These are phyloP conservation scores for Halyomorpha halys DNA, from an alignment of 1,140 invertebrate genomes.

Conservation along the genomic window DNA sequence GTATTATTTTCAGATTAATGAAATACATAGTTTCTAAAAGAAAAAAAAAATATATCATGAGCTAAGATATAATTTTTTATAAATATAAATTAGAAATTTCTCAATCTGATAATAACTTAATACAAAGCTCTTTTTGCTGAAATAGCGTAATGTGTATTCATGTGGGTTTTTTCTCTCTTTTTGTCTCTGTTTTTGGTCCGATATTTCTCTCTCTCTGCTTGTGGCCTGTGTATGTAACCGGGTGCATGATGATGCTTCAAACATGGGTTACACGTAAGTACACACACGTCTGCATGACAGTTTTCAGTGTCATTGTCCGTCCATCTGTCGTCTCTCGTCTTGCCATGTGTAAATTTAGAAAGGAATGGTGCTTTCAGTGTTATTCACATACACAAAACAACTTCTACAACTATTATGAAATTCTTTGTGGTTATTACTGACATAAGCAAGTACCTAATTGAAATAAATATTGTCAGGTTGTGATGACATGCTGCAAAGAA, in stretches of 20 bases:
- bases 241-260: constrained; percentile 58
- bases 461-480: constrained; percentile 1
- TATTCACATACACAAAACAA: constrained; percentile 8
- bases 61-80: too few species aligned
- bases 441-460: neutral
- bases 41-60: too few species aligned
- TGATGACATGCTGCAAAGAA: constrained; percentile 4
- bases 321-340: constrained; percentile 24
- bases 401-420: constrained; percentile 20
- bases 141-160: constrained; percentile 31
- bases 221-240: constrained; percentile 50
- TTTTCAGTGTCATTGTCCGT: constrained; percentile 25
- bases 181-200: constrained; percentile 55
- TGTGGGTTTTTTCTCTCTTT: constrained; percentile 32
- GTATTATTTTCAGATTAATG: neutral
- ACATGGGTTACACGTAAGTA: constrained; percentile 67
- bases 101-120: constrained; percentile 2
- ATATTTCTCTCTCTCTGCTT: constrained; percentile 60
- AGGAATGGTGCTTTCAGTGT: constrained; percentile 22
- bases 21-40: neutral
- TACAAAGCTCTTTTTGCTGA: constrained; percentile 10
- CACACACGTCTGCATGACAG: neutral
- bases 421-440: constrained; percentile 17
- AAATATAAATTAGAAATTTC: neutral
- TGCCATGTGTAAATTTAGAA: constrained; percentile 23